Conservation (phyloP, 2,888 invertebrate genomes). For the Pristionchus arcanus region DNA sequence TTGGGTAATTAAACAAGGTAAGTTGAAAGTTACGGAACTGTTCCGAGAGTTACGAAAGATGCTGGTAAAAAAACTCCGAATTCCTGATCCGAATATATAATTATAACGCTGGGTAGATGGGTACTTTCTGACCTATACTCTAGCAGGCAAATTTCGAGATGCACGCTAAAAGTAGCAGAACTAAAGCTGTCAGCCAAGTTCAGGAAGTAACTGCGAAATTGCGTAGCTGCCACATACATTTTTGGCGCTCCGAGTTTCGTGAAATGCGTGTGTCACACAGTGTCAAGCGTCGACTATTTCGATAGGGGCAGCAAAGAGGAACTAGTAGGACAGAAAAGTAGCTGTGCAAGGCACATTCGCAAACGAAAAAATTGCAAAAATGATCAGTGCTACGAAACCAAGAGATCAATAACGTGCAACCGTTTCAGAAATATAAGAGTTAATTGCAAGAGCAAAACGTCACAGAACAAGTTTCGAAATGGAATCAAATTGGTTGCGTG, state of each 20-base stretch:
- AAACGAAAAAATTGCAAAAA: background rate
- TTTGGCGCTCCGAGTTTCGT: background rate
- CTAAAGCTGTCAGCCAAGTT: background rate
- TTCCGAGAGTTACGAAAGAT: background rate
- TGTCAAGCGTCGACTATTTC: background rate
- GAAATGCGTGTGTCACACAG: background rate
- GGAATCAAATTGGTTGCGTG: background rate
- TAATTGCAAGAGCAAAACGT: too few relatives aligned
- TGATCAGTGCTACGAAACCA: too few relatives aligned
- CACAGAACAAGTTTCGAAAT: too few relatives aligned
- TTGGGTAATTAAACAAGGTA: background rate
- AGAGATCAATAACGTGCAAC: too few relatives aligned
- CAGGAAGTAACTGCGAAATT: slow-evolving; percentile 20
- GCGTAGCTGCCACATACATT: background rate
- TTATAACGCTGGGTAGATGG: background rate
- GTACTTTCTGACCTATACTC: too few relatives aligned
- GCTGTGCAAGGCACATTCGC: background rate
- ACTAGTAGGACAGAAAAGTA: slow-evolving; percentile 6
- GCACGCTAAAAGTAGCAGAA: background rate
- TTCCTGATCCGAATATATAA: background rate
- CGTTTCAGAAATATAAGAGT: too few relatives aligned
- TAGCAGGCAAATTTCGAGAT: background rate
- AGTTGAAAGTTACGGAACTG: background rate
- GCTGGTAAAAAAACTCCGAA: background rate
- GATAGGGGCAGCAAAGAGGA: background rate